Conservation (phyloP, 2,888 invertebrate genomes). For the Patella caerulea region DNA sequence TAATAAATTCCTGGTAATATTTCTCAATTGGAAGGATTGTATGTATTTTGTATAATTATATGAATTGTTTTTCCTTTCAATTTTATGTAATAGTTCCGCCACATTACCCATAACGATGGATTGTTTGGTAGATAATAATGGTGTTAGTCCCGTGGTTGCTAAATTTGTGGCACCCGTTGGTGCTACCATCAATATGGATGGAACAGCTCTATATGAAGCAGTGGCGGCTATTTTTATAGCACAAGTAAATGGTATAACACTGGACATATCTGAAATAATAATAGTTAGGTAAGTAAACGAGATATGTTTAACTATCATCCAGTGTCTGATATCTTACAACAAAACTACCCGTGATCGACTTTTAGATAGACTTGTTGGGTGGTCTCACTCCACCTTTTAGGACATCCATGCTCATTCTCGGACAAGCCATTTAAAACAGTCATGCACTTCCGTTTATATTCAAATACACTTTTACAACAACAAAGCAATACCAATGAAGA, state of each 20-base stretch:
- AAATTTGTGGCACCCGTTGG: conserved; percentile 92
- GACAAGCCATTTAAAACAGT: too few relatives aligned
- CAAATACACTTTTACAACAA: too few relatives aligned
- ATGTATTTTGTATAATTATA: too few relatives aligned
- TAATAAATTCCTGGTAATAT: neutral
- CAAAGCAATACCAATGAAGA: too few relatives aligned
- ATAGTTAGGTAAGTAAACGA: conserved; percentile 83
- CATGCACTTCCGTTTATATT: too few relatives aligned
- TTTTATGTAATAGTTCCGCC: conserved; percentile 79
- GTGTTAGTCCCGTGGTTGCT: conserved; percentile 85
- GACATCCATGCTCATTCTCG: too few relatives aligned
- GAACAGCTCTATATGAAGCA: conserved; percentile 81
- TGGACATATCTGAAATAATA: conserved; percentile 87
- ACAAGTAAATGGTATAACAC: conserved; percentile 85
- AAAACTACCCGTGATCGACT: too few relatives aligned
- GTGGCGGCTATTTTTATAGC: conserved; percentile 90
- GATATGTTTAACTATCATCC: too few relatives aligned
- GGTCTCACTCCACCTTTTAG: too few relatives aligned
- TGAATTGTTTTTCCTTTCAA: neutral
- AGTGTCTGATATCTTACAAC: too few relatives aligned
- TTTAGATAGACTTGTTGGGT: too few relatives aligned
- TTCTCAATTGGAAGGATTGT: neutral
- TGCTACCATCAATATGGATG: conserved; percentile 77
- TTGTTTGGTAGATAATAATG: conserved; percentile 87
- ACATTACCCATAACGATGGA: conserved; percentile 90